These are phyloP conservation scores for Carcina quercana DNA, from an alignment of 2,888 invertebrate species.

Conservation along the genomic window DNA sequence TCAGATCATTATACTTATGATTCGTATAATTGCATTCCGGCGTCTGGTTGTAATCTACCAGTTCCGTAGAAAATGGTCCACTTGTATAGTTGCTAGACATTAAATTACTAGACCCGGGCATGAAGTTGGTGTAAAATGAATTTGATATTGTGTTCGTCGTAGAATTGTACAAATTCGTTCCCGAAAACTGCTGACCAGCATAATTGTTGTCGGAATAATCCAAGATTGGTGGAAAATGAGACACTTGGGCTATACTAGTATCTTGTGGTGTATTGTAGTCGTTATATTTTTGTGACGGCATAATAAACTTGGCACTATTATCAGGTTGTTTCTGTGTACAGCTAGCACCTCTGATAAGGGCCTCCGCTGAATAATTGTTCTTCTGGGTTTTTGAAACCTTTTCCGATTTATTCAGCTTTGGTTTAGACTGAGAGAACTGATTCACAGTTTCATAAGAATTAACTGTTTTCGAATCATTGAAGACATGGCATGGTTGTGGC, in stretches of 20 bases:
- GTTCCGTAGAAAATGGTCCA: slow-evolving; percentile 55
- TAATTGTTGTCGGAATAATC: slow-evolving; percentile 62
- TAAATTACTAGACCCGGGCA: slow-evolving; percentile 54
- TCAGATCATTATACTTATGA: slow-evolving; percentile 61
- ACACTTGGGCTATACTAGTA: slow-evolving; percentile 59
- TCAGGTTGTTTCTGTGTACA: slow-evolving; percentile 54
- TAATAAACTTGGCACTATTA: slow-evolving; percentile 43
- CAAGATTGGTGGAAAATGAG: slow-evolving; percentile 61
- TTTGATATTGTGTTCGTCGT: slow-evolving; percentile 64
- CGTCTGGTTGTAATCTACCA: slow-evolving; percentile 59
- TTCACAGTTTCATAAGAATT: slow-evolving; percentile 46
- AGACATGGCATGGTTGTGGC: slow-evolving; percentile 50
- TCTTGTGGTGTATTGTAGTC: slow-evolving; percentile 52
- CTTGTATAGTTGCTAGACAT: slow-evolving; percentile 56
- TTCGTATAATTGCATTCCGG: slow-evolving; percentile 59
- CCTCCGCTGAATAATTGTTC: slow-evolving; percentile 63
- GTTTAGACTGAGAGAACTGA: slow-evolving; percentile 46
- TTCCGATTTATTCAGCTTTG: slow-evolving; percentile 46
- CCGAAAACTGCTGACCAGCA: slow-evolving; percentile 56
- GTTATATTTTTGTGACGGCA: slow-evolving; percentile 51
- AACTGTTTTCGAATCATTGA: slow-evolving; percentile 47
- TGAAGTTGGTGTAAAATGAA: slow-evolving; percentile 64
- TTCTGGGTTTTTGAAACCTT: slow-evolving; percentile 53
- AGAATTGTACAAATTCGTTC: slow-evolving; percentile 58
- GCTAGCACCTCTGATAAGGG: slow-evolving; percentile 52